phyloP scores from a whole-genome alignment of 2,113 vertebrate genomes.

The Pygoscelis adeliae region DNA sequence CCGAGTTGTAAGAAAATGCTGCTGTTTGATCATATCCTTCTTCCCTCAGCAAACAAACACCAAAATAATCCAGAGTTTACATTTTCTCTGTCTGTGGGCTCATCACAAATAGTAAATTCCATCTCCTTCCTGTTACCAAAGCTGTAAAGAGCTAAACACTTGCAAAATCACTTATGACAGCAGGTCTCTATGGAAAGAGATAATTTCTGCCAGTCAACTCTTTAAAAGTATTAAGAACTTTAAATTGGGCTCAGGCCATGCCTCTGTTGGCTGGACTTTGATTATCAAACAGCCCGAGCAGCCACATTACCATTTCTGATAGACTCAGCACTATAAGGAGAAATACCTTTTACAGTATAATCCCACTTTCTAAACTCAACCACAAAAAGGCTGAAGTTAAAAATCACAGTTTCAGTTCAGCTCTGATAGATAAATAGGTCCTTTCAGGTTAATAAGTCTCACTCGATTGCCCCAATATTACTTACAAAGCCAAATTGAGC shows the following conservation, averaged over 20 bases:
- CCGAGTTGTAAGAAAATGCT: background rate
- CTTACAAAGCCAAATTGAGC: background rate
- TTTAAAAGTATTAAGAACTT: background rate
- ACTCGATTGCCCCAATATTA: rapidly evolving
- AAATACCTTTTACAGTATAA: background rate
- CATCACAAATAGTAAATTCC: background rate
- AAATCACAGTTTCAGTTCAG: background rate
- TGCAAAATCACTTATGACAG: background rate
- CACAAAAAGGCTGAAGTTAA: background rate
- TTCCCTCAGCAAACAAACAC: background rate
- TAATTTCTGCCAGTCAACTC: background rate
- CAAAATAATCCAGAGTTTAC: background rate
- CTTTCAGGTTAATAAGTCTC: background rate
- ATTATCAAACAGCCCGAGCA: background rate
- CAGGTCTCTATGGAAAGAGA: background rate
- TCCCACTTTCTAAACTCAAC: background rate
- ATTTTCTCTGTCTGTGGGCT: background rate
- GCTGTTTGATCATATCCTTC: background rate
- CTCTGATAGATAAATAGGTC: background rate
- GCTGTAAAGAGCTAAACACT: background rate
- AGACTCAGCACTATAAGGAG: background rate
- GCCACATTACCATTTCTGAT: background rate
- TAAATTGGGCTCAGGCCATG: background rate
- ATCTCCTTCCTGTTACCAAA: background rate
- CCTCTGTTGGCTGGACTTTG: background rate